These are phyloP conservation scores for Caenorhabditis briggsae DNA, from an alignment of 1,140 invertebrate genomes.

Conservation along the genomic window DNA sequence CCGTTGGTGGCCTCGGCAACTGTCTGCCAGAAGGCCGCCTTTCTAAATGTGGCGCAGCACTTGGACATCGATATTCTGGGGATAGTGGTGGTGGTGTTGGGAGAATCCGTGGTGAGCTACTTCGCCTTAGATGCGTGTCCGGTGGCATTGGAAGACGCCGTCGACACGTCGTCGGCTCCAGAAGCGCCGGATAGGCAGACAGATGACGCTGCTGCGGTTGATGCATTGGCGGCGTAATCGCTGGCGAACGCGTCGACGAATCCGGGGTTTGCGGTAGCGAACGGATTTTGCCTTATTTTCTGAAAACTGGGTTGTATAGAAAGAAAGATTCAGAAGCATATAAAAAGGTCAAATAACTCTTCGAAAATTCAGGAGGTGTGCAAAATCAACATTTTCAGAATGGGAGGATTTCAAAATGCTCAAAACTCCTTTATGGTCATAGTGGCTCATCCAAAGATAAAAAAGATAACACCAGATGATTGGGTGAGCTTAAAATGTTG, in stretches of 20 bases:
- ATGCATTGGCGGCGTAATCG: constrained; percentile 49
- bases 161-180: constrained; percentile 55
- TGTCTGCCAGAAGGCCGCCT: constrained; percentile 60
- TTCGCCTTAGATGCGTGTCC: constrained; percentile 36
- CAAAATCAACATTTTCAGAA: no score
- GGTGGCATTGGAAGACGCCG: constrained; percentile 43
- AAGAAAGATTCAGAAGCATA: no score
- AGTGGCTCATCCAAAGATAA: no score
- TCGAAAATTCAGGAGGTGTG: no score
- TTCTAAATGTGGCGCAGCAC: constrained; percentile 44
- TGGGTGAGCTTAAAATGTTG: no score
- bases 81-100: constrained; percentile 63
- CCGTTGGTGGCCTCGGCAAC: constrained; percentile 53
- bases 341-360: no score
- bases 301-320: no score
- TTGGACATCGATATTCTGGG: constrained; percentile 59
- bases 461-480: no score
- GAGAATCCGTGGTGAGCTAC: constrained; percentile 55
- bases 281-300: constrained; percentile 26
- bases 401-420: no score
- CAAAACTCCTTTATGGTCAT: no score
- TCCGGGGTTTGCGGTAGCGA: constrained; percentile 41
- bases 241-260: constrained; percentile 26
- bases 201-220: constrained; percentile 57
- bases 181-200: constrained; percentile 42